Evolutionary conservation across 2,113 vertebrate species (phyloP), one percentile per base, ranked within the genome.

Genomic region (Acanthisitta chloris): DNA sequence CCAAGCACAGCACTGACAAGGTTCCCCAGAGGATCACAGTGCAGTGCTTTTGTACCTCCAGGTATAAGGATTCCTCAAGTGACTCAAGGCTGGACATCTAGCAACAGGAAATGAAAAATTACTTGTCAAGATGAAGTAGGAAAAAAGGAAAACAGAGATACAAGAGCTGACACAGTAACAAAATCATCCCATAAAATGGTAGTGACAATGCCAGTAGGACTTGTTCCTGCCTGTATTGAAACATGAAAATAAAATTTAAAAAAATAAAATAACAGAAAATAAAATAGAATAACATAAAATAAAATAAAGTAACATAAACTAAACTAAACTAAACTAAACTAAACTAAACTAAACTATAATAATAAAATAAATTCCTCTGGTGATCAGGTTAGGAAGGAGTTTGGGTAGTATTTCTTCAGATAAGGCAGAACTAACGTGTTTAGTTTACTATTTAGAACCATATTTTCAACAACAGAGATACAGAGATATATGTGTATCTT

Each of bases 341-440:
- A n/a, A n/a, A n/a, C n/a, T n/a, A n/a, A n/a, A n/a, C n/a, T n/a
- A n/a, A n/a, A n/a, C n/a, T n/a, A n/a, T n/a, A n/a, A n/a, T n/a
- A n/a, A 46, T 33, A 57, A 49, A 33, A 17, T 23, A 59, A 59
- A 34, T 26, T 59, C 2, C 2, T 42, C 9, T 51, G 18, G 18
- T 0, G 0, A 36, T 52, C 24, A 42, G 2, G 5, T 13, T 62
- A 57, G 10, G 5, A 25, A 57, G 70, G 18, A 38, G 1, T 58
- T 80, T 49, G 17, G 17, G 23, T 9, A 79, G 15, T 11, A 74
- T 11, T 45, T 88, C 34, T 74, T 31, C 16, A 62, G 51, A 54
- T 62, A 71, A 62, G 14, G 1, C 12, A 59, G 49, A 90, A 40
- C 4, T 65, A 57, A 21, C 4, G 9, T n/a, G 3, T 65, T 78